Base-by-base conservation (phyloP, 2,797 vertebrate genomes). In the Alectoris magna region DNA sequence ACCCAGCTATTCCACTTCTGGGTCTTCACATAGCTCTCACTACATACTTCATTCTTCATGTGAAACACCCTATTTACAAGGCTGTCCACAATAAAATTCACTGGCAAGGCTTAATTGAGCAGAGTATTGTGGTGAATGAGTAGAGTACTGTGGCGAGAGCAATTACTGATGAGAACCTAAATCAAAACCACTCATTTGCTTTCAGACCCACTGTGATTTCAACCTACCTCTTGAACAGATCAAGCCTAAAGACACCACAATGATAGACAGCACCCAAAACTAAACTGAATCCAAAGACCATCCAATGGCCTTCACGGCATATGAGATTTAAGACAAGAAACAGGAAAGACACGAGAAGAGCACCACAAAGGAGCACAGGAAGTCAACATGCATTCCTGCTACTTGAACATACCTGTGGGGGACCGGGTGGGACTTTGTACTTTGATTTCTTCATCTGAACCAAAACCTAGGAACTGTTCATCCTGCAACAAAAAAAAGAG, bases 401-500 rank as follows among this genome's bases (percentile, higher is more conserved):
- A 27, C 56, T 18, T 29, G 44, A 73, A 85, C 97, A 2, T 96
- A 99, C 99, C 99, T 99, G 98, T 97, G 95, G 98, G 98, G 88
- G 98, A 96, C 94, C 97, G 98, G 85, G 98, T 96, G 72, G 98
- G 98, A 95, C 98, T 99, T 92, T 97, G 98, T 96, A 99, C 98
- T 98, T 98, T 98, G 97, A 98, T 98, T 97, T 99, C 99, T 97
- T 97, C 98, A 97, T 98, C 98, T 67, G 98, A 98, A 97, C 98
- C 98, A 98, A 99, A 99, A 97, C 99, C 99, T 97, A 98, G 96
- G 97, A 99, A 99, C 68, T 98, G 98, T 94, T 99, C 99, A 97
- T 99, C 99, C 99, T 99, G 97, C 82, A 98, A 97, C 21, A 94
- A 96, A 92, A 96, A 92, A 96, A 94, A 97, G 92, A 0, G 1